Evolutionary conservation across 2,113 vertebrate species (phyloP), one percentile per base, ranked within the genome.

Genomic region (Chrysochloris asiatica): DNA sequence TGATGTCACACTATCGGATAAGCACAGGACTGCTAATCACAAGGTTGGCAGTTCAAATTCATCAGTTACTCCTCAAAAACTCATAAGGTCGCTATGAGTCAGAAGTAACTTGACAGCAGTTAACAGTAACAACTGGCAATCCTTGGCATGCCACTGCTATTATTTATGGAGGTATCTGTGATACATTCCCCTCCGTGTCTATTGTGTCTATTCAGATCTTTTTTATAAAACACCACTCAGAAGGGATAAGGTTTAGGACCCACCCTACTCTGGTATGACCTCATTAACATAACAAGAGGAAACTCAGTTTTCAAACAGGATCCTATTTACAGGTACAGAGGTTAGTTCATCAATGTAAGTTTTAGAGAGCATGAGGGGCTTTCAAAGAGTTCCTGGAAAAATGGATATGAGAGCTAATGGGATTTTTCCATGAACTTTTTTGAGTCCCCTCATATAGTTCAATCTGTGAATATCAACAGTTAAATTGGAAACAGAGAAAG

Each of bases 401-500:
- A 56, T 22, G 17, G 54, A 56, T 21, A 56, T 56, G 54, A 56
- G 24, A 56, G 24, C 19, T 56, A 56, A 56, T 56, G 54, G 54
- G 6, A 22, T 19, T 56, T 56, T 52, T 22, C 54, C 54, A 56
- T 12, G 4, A 22, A 22, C 54, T 56, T 56, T 22, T n/a, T 16
- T 16, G 24, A 56, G 12, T 22, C 19, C 24, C 2, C 54, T 56
- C 2, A 12, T 69, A 22, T 7, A 69, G 36, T 69, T 38, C 36
- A 69, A 69, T 38, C 67, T 8, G 9, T 69, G 14, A 93, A 76
- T 12, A 73, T 79, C 48, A 83, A 11, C n/a, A 88, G 13, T 13
- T 93, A 71, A 83, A 67, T 63, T 80, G 26, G 28, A 86, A 69
- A 26, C 47, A 82, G 84, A 43, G 43, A 87, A 71, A 82, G 9